Evolutionary conservation across 2,113 vertebrate species (phyloP), one percentile per base, ranked within the genome.

Genomic region (Gnathonemus longibarbis): DNA sequence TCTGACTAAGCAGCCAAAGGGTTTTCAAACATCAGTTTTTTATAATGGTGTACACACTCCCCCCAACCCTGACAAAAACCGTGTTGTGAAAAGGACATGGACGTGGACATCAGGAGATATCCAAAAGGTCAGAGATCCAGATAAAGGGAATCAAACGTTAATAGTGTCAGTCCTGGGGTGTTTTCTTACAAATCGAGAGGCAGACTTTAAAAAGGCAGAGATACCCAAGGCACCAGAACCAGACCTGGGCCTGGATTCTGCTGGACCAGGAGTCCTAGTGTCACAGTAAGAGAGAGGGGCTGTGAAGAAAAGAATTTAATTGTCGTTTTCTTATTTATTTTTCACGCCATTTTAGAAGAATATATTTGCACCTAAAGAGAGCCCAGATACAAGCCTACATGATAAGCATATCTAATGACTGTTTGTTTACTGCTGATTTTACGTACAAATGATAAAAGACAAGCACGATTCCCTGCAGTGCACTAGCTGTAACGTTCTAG

Each of bases 381-480:
- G 74, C 84, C n/a, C 46, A 31, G 21, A 49, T 49, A 49, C 24
- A 50, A 31, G 24, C 13, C 19, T 15, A 86, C n/a, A 86, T 50
- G 45, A 85, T 7, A 39, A 80, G 31, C n/a, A 70, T 45, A 6
- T 27, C 24, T 86, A 86, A 86, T 50, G 10, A 9, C 24, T 21
- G 45, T 39, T 19, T 87, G 50, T 87, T 87, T 87, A 87, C 50
- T 87, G 85, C n/a, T 35, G 85, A 53, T 87, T 13, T 52, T 6
- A 21, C 50, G 5, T 87, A 87, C 85, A 87, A 88, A 66, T 42
- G 17, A 35, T 62, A 56, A 66, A 42, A 88, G 39, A 66, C 56
- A 15, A 24, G 45, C 39, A 58, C 1, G 3, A 21, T 53, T 56
- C 48, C 46, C 88, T 48, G 17, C 70, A 77, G 27, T 24, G 6